phyloP scores from a whole-genome alignment of 1,140 invertebrate species.

The Zaprionus gabonicus region DNA sequence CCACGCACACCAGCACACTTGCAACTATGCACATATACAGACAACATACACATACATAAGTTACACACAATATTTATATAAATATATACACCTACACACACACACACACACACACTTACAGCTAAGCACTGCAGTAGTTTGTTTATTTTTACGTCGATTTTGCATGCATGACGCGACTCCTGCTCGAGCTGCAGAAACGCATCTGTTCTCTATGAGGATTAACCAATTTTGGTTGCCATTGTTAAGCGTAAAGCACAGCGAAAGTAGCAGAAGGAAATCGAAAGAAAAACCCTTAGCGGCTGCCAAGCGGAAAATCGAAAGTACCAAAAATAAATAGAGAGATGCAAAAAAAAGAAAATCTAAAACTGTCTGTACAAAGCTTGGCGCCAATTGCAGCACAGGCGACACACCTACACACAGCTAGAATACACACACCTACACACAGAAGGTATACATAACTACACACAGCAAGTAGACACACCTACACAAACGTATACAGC shows the following conservation, averaged over 20 bases:
- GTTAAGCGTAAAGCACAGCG: conserved; percentile 5
- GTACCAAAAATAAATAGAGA: conserved; percentile 47
- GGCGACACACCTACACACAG: conserved; percentile 6
- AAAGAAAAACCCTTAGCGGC: conserved; percentile 27
- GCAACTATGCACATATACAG: not conserved
- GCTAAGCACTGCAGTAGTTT: conserved; percentile 7
- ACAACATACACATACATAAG: not conserved
- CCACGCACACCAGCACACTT: conserved; percentile 6
- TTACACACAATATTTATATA: not conserved
- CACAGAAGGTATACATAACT: conserved; percentile 8
- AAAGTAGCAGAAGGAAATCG: conserved; percentile 20
- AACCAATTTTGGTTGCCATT: conserved; percentile 37
- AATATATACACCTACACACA: not conserved
- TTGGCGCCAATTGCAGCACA: conserved; percentile 44
- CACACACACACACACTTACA: not conserved
- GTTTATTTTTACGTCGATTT: conserved; percentile 51
- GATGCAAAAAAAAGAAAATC: conserved; percentile 7
- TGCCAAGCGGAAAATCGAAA: conserved; percentile 46
- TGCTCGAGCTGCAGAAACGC: not conserved
- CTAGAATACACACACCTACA: not conserved
- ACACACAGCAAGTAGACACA: not conserved
- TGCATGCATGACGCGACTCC: conserved; percentile 37
- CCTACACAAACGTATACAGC: not conserved
- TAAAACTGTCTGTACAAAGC: conserved; percentile 22
- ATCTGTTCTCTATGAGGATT: conserved; percentile 12